phyloP scores from a whole-genome alignment of 2,113 vertebrate genomes.

The Varanus komodoensis region DNA sequence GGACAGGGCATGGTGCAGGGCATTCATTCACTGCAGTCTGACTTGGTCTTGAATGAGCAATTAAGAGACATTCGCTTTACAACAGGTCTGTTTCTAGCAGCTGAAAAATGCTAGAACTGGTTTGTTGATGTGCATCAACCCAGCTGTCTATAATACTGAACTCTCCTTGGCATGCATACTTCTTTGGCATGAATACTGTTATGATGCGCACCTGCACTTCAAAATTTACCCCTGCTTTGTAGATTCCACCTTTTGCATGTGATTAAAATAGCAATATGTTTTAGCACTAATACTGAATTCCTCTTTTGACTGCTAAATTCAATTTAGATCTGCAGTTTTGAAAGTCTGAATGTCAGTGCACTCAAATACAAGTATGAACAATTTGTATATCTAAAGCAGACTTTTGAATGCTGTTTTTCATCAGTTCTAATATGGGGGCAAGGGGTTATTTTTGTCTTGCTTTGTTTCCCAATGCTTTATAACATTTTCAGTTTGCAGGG shows the following conservation, averaged over 20 bases:
- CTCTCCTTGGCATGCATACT: too few relatives aligned
- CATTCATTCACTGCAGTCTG: too few relatives aligned
- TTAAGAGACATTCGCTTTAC: too few relatives aligned
- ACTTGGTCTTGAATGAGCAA: too few relatives aligned
- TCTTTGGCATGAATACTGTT: too few relatives aligned
- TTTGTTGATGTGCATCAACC: too few relatives aligned
- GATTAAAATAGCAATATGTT: background rate
- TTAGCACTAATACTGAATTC: background rate
- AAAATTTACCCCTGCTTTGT: background rate
- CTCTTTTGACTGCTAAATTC: too few relatives aligned
- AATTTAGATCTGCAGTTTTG: background rate
- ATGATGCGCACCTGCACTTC: too few relatives aligned
- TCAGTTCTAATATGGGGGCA: background rate
- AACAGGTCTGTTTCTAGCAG: too few relatives aligned
- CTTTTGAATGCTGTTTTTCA: background rate
- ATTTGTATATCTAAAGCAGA: background rate
- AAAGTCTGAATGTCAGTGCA: background rate
- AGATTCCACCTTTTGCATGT: background rate
- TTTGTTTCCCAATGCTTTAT: background rate
- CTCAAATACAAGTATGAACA: background rate
- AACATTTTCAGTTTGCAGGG: background rate
- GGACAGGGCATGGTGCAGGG: too few relatives aligned
- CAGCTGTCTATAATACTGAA: too few relatives aligned
- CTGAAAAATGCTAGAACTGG: too few relatives aligned
- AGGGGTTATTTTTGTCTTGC: background rate